Percentiles rank a stretch among this genome's conserved stretches.
Evolutionary conservation across 2,888 invertebrate species (phyloP).

Genomic region (Rutpela maculata): DNA sequence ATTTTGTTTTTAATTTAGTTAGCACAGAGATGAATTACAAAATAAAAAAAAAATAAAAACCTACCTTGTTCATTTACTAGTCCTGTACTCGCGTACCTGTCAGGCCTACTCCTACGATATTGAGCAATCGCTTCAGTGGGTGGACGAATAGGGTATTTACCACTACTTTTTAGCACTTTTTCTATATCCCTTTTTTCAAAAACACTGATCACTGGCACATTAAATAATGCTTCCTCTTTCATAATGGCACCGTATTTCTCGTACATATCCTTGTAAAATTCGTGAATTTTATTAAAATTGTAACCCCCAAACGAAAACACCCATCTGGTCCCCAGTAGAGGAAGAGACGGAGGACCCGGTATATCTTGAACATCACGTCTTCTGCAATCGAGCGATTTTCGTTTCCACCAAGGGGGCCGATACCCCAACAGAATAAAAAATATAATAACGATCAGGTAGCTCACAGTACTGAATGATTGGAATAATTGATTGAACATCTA

Average conservation of each 20-base stretch:
- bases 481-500: slow-evolving; percentile 59
- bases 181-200: slow-evolving; percentile 85
- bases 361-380: slow-evolving; percentile 69
- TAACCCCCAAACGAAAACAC: slow-evolving; percentile 79
- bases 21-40: too few species aligned
- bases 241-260: slow-evolving; percentile 85
- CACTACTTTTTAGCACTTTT: slow-evolving; percentile 82
- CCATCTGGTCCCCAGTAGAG: slow-evolving; percentile 88
- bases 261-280: slow-evolving; percentile 86
- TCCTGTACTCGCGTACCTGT: slow-evolving; percentile 88
- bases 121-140: slow-evolving; percentile 87
- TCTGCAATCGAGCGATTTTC: slow-evolving; percentile 48
- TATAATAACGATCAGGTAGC: slow-evolving; percentile 58
- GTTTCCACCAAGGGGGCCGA: slow-evolving; percentile 67
- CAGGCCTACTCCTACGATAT: slow-evolving; percentile 84
- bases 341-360: slow-evolving; percentile 85
- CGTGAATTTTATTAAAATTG: slow-evolving; percentile 84
- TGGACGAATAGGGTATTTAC: slow-evolving; percentile 87
- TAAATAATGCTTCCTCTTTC: slow-evolving; percentile 85
- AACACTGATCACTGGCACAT: slow-evolving; percentile 84
- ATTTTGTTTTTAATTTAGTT: too few species aligned
- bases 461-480: slow-evolving; percentile 57
- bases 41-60: slow-evolving; percentile 16
- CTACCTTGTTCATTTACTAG: slow-evolving; percentile 88
- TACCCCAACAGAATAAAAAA: slow-evolving; percentile 66